A percentile compares a stretch with the other conserved stretches of the same genome.
phyloP scores from a whole-genome alignment of 1,140 invertebrate species.

The Battus philenor region DNA sequence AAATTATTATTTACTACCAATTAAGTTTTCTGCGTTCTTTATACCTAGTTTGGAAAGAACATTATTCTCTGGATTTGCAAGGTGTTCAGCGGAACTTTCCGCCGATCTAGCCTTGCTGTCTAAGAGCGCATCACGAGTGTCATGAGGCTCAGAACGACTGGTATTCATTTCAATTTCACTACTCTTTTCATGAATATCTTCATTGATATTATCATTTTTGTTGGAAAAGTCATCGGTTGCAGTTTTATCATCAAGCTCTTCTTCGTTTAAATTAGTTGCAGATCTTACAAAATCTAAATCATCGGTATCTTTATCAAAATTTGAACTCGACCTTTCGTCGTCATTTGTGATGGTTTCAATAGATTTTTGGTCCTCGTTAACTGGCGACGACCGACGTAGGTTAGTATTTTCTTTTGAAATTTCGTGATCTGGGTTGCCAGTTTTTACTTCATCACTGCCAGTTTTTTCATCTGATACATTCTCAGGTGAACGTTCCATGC shows the following conservation, averaged over 20 bases:
- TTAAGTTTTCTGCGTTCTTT: conserved; percentile 2
- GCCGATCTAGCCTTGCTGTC: conserved; percentile 1
- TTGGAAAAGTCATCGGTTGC: too few relatives aligned
- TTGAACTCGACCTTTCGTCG: neutral
- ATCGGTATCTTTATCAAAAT: neutral
- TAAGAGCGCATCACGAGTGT: neutral
- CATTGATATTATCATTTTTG: neutral
- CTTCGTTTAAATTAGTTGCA: neutral
- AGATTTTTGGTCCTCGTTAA: neutral
- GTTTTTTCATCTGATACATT: neutral
- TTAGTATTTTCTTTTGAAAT: neutral
- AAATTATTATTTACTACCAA: conserved; percentile 3
- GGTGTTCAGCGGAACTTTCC: neutral
- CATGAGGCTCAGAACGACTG: neutral
- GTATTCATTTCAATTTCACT: neutral
- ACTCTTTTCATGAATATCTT: neutral
- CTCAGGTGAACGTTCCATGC: neutral
- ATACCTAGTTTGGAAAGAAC: neutral
- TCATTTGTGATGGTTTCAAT: neutral
- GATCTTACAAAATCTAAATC: neutral
- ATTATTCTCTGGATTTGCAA: neutral
- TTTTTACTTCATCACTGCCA: neutral
- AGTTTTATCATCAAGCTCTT: neutral
- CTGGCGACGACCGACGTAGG: neutral
- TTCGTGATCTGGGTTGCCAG: neutral